Conservation (phyloP, 1,140 invertebrate species). For the Cheumatopsyche charites region DNA sequence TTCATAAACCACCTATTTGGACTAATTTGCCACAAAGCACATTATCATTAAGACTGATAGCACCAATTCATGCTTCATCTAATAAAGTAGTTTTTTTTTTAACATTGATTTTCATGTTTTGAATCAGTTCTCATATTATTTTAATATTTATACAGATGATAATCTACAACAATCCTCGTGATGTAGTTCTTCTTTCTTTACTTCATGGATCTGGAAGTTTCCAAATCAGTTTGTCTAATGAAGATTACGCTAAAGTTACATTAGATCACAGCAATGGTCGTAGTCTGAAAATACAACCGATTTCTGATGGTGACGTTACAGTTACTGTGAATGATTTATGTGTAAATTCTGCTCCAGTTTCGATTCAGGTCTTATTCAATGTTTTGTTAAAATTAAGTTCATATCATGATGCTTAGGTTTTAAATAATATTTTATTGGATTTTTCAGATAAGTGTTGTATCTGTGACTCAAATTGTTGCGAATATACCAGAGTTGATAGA, state of each 20-base stretch:
- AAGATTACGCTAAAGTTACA: slow-evolving; percentile 1
- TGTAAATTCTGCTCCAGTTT: slow-evolving; percentile 24
- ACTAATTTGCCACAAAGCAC: neutral
- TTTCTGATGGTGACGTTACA: slow-evolving; percentile 32
- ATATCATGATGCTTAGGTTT: too few species aligned
- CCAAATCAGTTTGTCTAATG: slow-evolving; percentile 11
- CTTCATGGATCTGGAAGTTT: slow-evolving; percentile 41
- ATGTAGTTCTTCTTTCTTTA: slow-evolving; percentile 23
- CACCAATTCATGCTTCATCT: slow-evolving; percentile 14
- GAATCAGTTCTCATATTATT: too few species aligned
- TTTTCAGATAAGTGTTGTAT: slow-evolving; percentile 36
- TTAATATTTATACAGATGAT: slow-evolving; percentile 34
- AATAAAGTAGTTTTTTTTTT: slow-evolving; percentile 34
- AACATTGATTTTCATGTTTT: neutral
- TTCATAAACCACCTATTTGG: slow-evolving; percentile 21
- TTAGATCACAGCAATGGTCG: slow-evolving; percentile 29
- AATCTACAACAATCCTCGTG: slow-evolving; percentile 29
- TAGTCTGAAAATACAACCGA: slow-evolving; percentile 33
- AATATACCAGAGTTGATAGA: slow-evolving; percentile 41
- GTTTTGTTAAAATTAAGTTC: too few species aligned
- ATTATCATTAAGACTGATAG: slow-evolving; percentile 33
- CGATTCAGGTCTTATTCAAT: slow-evolving; percentile 27
- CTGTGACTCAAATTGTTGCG: slow-evolving; percentile 29
- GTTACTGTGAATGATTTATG: slow-evolving; percentile 39
- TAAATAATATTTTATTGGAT: slow-evolving; percentile 9